These are phyloP conservation scores for Microcaecilia unicolor DNA, from an alignment of 2,797 vertebrate genomes.

Conservation along the genomic window DNA sequence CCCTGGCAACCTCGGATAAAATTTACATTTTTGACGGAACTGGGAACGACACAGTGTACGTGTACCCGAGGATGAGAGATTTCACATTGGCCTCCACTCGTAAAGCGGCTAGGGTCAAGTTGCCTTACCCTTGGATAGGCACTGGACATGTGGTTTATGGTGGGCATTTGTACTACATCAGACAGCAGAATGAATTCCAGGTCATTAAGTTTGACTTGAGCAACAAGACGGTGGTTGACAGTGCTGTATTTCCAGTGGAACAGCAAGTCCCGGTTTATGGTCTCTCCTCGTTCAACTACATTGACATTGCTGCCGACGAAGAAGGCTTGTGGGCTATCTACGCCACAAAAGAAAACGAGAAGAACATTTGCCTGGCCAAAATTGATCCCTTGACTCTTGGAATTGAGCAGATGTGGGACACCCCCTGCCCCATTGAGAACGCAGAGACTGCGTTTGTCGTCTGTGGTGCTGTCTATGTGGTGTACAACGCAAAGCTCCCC, in stretches of 20 bases:
- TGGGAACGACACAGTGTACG: slow-evolving; percentile 64
- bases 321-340: slow-evolving; percentile 91
- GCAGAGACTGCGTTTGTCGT: slow-evolving; percentile 86
- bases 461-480: slow-evolving; percentile 85
- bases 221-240: slow-evolving; percentile 68
- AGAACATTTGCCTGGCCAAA: slow-evolving; percentile 83
- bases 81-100: slow-evolving; percentile 67
- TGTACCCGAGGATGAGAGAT: slow-evolving; percentile 74
- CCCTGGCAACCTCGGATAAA: slow-evolving; percentile 62
- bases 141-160: slow-evolving; percentile 74
- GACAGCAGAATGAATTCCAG: slow-evolving; percentile 66
- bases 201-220: slow-evolving; percentile 82
- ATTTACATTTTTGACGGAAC: slow-evolving; percentile 84
- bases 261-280: slow-evolving; percentile 57
- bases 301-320: slow-evolving; percentile 77
- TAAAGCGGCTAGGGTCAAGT: slow-evolving; percentile 58
- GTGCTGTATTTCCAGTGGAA: slow-evolving; percentile 75
- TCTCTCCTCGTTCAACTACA: slow-evolving; percentile 74
- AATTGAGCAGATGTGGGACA: slow-evolving; percentile 96
- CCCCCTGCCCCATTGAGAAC: slow-evolving; percentile 76
- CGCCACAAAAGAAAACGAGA: slow-evolving; percentile 68
- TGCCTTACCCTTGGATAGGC: slow-evolving; percentile 78
- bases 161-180: slow-evolving; percentile 76
- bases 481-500: slow-evolving; percentile 84
- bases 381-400: slow-evolving; percentile 79